Conservation (phyloP, 2,888 invertebrate genomes). For the Harmothoe impar region DNA sequence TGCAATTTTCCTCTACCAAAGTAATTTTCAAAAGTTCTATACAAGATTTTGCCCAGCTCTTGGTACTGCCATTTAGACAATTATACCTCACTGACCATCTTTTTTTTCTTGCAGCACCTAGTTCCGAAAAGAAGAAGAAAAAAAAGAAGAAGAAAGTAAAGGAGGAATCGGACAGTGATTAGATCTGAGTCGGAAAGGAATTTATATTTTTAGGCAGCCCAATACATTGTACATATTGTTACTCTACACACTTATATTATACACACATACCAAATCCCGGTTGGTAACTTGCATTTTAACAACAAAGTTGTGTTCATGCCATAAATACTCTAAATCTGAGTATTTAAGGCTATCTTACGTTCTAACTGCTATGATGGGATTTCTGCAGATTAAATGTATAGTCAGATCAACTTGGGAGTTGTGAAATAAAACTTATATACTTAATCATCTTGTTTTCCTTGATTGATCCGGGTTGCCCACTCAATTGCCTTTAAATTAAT, state of each 20-base stretch:
- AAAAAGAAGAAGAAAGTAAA: conserved; percentile 50
- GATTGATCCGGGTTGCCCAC: too few relatives aligned
- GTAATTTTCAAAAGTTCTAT: background rate
- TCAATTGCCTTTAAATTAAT: too few relatives aligned
- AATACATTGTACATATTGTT: conserved; percentile 7
- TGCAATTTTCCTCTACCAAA: background rate
- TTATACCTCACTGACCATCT: too few relatives aligned
- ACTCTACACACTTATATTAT: background rate
- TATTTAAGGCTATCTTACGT: too few relatives aligned
- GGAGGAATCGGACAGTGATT: conserved; percentile 31
- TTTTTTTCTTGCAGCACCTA: background rate
- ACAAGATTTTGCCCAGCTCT: background rate
- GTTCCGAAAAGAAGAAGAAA: conserved; percentile 56
- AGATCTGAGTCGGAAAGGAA: background rate
- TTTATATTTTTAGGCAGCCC: conserved; percentile 20
- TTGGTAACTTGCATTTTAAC: too few relatives aligned
- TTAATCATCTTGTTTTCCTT: too few relatives aligned
- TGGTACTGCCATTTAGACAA: background rate
- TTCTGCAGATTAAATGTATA: too few relatives aligned
- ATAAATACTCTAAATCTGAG: too few relatives aligned
- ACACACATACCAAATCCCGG: background rate
- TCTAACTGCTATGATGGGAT: too few relatives aligned
- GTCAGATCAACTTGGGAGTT: too few relatives aligned
- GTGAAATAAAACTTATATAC: too few relatives aligned
- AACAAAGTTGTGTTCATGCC: too few relatives aligned